Evolutionary conservation across 2,797 vertebrate species (phyloP), one percentile per base, ranked within the genome.

Genomic region (Fistularia commersonii): DNA sequence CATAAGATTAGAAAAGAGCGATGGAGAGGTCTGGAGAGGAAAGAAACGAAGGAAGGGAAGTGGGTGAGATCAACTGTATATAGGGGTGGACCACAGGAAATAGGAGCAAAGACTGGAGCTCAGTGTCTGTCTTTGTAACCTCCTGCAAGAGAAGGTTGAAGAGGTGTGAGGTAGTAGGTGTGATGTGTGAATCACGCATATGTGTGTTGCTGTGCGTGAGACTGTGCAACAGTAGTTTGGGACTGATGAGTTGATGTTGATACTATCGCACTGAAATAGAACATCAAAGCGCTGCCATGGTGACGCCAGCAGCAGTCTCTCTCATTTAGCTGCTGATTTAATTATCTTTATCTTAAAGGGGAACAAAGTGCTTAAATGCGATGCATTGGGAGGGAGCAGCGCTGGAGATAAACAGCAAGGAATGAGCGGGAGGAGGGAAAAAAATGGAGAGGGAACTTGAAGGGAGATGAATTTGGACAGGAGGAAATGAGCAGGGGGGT

Each of bases 291-390:
- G 50, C 53, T 62, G 14, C 61, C 78, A 79, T 64, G 67, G 82
- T 79, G 83, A 85, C 75, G 82, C 80, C 77, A 78, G 80, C 79
- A 79, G 84, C 76, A 42, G 76, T 58, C 70, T 44, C 72, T 57
- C 80, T 85, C 79, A 78, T 83, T 85, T 83, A 83, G 82, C 73
- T 54, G 72, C 80, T 85, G 82, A 88, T 88, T 87, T 84, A 83
- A 88, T 88, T 87, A 87, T 84, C 85, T 83, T 87, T 87, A 87
- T 85, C 83, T 88, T 82, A 77, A 81, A 86, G 82, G 69, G 70
- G 77, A 83, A 82, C 79, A 85, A 85, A 88, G 87, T 83, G 79
- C 74, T 82, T 84, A 79, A 86, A 85, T 49, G 51, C 79, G 68
- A 48, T 58, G 72, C 69, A 34, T 45, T 52, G 71, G 72, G 74